A percentile compares a stretch with the other conserved stretches of the same genome.
These are phyloP conservation scores for Psittacula cyanocephala DNA, from an alignment of 2,113 vertebrate species.

Conservation along the genomic window DNA sequence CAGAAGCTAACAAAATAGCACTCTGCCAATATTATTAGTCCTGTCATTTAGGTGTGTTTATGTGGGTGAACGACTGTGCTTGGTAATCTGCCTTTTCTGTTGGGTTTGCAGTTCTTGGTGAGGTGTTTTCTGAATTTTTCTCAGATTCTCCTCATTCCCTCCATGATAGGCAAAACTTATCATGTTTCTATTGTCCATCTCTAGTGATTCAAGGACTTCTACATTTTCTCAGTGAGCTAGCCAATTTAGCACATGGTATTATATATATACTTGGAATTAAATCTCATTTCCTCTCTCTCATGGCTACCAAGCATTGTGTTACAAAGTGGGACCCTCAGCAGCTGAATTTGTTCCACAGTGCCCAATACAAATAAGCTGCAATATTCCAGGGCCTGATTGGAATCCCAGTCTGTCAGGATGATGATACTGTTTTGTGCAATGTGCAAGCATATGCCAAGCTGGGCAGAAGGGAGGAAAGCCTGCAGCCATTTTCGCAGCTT, in stretches of 20 bases:
- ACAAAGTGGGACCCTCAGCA: not conserved
- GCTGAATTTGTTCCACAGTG: not conserved
- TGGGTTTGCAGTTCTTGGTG: not conserved
- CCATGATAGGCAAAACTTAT: not conserved
- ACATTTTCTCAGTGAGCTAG: not conserved
- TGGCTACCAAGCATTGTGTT: not conserved
- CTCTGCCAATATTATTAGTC: not conserved
- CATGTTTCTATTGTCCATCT: not conserved
- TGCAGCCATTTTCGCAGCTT: not conserved
- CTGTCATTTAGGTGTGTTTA: not conserved
- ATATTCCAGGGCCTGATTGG: not conserved
- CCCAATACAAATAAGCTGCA: not conserved
- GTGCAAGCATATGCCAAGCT: not conserved
- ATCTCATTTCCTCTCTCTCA: not conserved
- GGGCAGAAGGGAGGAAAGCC: not conserved
- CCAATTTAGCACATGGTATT: not conserved
- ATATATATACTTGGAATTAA: not conserved
- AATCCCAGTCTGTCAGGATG: not conserved
- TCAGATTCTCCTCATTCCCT: not conserved
- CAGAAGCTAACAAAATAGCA: not conserved
- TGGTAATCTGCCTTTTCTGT: not conserved
- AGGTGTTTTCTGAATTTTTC: not conserved
- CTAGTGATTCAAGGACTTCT: not conserved
- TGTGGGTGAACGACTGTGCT: not conserved
- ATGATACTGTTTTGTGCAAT: fast-evolving